phyloP scores from a whole-genome alignment of 1,140 invertebrate genomes.

The Alviniconcha marisindica region DNA sequence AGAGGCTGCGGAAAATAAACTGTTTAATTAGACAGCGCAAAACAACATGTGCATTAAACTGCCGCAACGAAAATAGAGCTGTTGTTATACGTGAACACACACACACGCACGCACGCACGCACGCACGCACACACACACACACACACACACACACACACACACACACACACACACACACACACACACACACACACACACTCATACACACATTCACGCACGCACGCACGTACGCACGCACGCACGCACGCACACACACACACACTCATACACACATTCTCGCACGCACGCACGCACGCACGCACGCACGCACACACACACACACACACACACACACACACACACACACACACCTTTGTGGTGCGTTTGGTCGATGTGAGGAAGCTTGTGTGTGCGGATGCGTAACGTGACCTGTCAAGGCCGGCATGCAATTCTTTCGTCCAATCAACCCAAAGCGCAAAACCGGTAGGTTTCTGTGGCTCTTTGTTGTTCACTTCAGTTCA shows the following conservation, averaged over 20 bases:
- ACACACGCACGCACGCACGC: background rate
- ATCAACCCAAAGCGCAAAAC: no score
- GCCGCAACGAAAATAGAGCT: background rate
- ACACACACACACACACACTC: conserved; percentile 15
- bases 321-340: background rate
- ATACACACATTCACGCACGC: background rate
- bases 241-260: background rate
- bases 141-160: background rate
- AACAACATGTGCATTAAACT: no score
- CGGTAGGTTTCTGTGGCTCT: no score
- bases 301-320: conserved; percentile 10
- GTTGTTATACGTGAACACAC: background rate
- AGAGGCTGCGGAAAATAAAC: no score
- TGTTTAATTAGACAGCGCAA: no score
- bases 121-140: background rate
- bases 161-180: no score
- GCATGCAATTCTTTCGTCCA: no score
- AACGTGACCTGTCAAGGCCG: no score
- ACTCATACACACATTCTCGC: no score
- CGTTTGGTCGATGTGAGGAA: no score
- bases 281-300: background rate
- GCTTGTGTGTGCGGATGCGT: no score
- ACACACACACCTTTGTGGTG: background rate
- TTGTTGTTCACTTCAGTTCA: no score
- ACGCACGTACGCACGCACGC: background rate